Conservation (phyloP, 2,888 invertebrate species). For the Eilema griseolum region DNA sequence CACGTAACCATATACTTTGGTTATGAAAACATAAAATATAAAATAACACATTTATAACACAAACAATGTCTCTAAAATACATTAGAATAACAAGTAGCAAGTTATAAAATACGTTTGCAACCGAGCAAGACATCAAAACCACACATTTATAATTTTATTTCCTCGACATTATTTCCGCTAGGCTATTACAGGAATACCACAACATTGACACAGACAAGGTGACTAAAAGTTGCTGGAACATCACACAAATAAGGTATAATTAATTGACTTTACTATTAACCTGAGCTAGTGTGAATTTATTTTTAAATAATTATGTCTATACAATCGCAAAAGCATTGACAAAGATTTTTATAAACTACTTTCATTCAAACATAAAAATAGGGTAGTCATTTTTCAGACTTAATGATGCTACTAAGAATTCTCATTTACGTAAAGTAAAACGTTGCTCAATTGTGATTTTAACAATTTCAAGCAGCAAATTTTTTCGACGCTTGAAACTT, state of each 20-base stretch:
- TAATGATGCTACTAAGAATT: background rate
- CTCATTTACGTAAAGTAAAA: background rate
- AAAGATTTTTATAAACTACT: background rate
- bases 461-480: background rate
- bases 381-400: too few relatives aligned
- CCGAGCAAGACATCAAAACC: constrained; percentile 29
- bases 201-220: constrained; percentile 5
- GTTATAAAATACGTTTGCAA: constrained; percentile 27
- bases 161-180: constrained; percentile 14
- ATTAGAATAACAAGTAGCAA: constrained; percentile 18
- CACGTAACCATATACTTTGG: background rate
- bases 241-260: background rate
- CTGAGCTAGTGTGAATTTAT: too few relatives aligned
- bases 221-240: constrained; percentile 9
- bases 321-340: background rate
- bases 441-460: background rate
- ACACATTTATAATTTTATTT: constrained; percentile 36
- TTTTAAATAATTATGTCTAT: too few relatives aligned
- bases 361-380: background rate
- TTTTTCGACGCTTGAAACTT: too few relatives aligned
- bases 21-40: background rate
- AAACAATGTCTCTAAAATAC: constrained; percentile 21
- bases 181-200: constrained; percentile 9
- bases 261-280: too few relatives aligned
- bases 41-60: constrained; percentile 10